Evolutionary conservation across 1,140 invertebrate species (phyloP), one percentile per base, ranked within the genome.

Genomic region (Pseudoatta argentina): DNA sequence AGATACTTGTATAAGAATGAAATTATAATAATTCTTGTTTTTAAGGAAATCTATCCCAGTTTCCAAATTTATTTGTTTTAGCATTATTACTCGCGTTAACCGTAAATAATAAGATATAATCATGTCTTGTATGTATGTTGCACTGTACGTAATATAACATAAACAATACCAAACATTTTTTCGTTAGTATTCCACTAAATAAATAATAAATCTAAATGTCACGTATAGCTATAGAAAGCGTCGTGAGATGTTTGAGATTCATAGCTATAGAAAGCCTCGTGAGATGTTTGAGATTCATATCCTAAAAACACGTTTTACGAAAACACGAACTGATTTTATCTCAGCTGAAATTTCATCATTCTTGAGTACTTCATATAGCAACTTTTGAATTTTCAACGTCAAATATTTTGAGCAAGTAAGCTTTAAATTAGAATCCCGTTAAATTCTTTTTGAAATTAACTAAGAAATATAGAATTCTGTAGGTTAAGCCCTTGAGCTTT

Each of bases 311-410:
- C 18, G 14, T 73, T 69, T 14, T n/a, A 3, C 5, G 30, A 71
- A 27, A 12, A 69, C 72, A 67, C 44, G 48, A 55, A 12, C 55
- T 10, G 66, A 82, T 82, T 82, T 48, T 57, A 72, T 73, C 34
- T 72, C 12, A 16, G 10, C 16, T 24, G 55, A 83, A 51, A 61
- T 61, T 72, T 82, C 3, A 21, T 63, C n/a, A 24, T 24, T 24
- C 18, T 18, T 14, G 64, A 44, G 1, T 12, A 12, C 30, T 30
- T 18, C 67, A 8, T 21, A 24, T 8, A 5, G 6, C 0, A 57
- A 72, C 12, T 72, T 72, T 10, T 0, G 10, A 34, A 59, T 61
- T 72, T 61, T 48, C 55, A 61, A 24, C 24, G 18, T 82, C 18
- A 73, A 73, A 82, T 51, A 73, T 73, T 51, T 59, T 24, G 12